These are phyloP conservation scores for Callionymus lyra DNA, from an alignment of 2,113 vertebrate genomes.

Conservation along the genomic window DNA sequence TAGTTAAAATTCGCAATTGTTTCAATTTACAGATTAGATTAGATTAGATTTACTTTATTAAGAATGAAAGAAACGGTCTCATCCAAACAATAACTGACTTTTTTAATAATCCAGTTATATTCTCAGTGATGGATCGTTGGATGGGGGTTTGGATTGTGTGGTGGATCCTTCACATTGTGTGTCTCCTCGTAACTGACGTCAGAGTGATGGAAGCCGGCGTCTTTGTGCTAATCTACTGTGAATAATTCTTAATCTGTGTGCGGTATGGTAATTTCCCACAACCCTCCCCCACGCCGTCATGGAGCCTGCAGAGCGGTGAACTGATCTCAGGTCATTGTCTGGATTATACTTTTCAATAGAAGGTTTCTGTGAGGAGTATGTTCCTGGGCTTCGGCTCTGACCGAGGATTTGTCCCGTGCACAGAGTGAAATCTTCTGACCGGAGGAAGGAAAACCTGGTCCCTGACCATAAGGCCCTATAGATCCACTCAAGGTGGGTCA, in stretches of 20 bases:
- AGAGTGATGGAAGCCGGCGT: not conserved
- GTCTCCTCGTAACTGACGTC: not conserved
- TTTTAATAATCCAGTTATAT: too few relatives aligned
- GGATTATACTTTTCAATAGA: not conserved
- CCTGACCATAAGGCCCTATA: constrained; percentile 7
- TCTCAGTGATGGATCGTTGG: not conserved
- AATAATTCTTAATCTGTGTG: constrained; percentile 20
- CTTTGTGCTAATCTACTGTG: constrained; percentile 17
- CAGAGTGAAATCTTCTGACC: constrained; percentile 21
- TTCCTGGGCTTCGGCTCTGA: constrained; percentile 12
- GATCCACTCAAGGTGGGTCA: constrained; percentile 6
- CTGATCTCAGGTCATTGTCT: constrained; percentile 1
- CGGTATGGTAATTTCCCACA: constrained; percentile 1
- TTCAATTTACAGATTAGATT: too few relatives aligned
- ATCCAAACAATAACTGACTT: too few relatives aligned
- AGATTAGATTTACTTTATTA: too few relatives aligned
- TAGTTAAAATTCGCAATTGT: too few relatives aligned
- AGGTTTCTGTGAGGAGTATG: constrained; percentile 1
- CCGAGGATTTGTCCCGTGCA: constrained; percentile 24
- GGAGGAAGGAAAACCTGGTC: constrained; percentile 16
- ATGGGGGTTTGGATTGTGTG: not conserved
- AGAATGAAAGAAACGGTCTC: too few relatives aligned
- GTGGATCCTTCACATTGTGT: not conserved
- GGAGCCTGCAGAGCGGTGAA: constrained; percentile 2
- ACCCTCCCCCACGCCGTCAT: not conserved